A percentile compares a stretch with the other conserved stretches of the same genome.
phyloP scores from a whole-genome alignment of 2,888 invertebrate genomes.

The Boloria euphrosyne region DNA sequence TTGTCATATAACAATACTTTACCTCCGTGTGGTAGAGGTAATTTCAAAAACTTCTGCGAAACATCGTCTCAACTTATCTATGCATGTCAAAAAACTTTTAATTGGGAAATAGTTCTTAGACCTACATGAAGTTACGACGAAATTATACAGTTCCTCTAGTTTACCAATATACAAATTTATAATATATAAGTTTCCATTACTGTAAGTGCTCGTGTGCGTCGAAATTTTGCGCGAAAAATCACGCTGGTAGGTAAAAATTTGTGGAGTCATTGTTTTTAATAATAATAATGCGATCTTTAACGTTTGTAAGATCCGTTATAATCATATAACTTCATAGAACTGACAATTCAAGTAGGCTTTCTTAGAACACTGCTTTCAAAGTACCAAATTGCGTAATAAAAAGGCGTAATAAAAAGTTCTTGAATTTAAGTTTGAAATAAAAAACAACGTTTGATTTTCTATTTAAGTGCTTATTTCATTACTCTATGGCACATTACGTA shows the following conservation, averaged over 20 bases:
- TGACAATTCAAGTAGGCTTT: conserved; percentile 26
- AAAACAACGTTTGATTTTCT: not conserved
- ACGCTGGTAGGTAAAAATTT: not conserved
- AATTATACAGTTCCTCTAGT: not conserved
- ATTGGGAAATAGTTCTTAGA: conserved; percentile 4
- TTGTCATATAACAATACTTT: no score
- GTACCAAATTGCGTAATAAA: not conserved
- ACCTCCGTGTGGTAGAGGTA: not conserved
- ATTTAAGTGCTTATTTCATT: no score
- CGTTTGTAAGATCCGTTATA: conserved; percentile 36
- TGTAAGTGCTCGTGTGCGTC: not conserved
- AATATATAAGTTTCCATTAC: not conserved
- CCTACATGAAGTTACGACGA: not conserved
- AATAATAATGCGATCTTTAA: conserved; percentile 25
- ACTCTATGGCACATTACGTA: no score
- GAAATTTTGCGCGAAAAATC: no score
- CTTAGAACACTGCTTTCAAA: conserved; percentile 3
- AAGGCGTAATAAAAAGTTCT: not conserved
- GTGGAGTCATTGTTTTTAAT: conserved; percentile 4
- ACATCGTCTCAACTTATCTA: not conserved
- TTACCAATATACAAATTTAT: not conserved
- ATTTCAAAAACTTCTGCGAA: not conserved
- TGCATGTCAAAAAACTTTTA: conserved; percentile 9
- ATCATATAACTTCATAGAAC: conserved; percentile 14
- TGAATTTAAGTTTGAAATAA: not conserved